Conservation (phyloP, 37 sponge, comb jelly and placozoan genomes). For the Eunapius fragilis region DNA sequence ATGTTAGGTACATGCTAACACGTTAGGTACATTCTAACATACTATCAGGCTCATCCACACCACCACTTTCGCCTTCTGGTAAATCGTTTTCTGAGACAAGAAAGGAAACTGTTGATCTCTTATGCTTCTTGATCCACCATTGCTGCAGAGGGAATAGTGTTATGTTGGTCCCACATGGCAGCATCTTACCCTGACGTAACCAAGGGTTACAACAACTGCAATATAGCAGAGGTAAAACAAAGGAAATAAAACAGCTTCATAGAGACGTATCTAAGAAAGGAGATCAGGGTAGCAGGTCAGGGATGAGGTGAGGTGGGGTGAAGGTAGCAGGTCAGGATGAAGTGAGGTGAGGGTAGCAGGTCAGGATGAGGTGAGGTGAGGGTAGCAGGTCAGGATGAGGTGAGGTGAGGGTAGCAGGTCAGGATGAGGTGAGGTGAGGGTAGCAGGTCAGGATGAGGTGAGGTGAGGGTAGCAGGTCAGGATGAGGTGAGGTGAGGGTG, state of each 20-base stretch:
- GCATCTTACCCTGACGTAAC: slow-evolving; percentile 48
- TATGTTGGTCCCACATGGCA: not conserved
- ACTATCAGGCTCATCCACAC: not conserved
- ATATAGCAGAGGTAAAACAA: slow-evolving; percentile 78
- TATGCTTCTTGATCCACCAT: not conserved
- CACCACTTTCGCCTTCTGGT: not conserved
- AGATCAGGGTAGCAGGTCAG: not conserved
- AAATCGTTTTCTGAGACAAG: too few species aligned
- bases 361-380: too few species aligned
- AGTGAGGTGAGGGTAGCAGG: not conserved
- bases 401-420: too few species aligned
- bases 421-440: too few species aligned
- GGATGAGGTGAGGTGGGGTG: not conserved
- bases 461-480: too few species aligned
- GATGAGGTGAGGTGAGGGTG: too few species aligned
- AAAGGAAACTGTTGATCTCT: not conserved
- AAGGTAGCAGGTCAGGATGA: not conserved
- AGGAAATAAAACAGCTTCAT: slow-evolving; percentile 76
- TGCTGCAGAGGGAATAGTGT: not conserved
- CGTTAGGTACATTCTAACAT: not conserved
- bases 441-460: too few species aligned
- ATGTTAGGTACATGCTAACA: too few species aligned
- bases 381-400: too few species aligned
- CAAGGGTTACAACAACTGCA: slow-evolving; percentile 51
- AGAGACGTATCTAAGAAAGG: slow-evolving; percentile 63